Conservation (phyloP, 1,140 invertebrate species). For the fruit fly (Drosophila melanogaster) region Release_6_plus_ISO1_MT NT_037436.4:16520001-16520500, state of each 20-base stretch:
- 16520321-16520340: conserved; percentile 37
- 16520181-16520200: conserved; percentile 39
- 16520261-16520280: neutral
- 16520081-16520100: conserved; percentile 55
- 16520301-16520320: conserved; percentile 20
- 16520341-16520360: conserved; percentile 45
- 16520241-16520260: conserved; percentile 8
- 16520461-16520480: conserved; percentile 90
- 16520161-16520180: conserved; percentile 33
- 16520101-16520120: conserved; percentile 66
- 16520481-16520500: conserved; percentile 93
- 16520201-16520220: conserved; percentile 12
- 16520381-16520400: conserved; percentile 44
- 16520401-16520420: conserved; percentile 61
- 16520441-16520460: conserved; percentile 88
- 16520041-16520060: conserved; percentile 4
- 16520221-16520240: neutral
- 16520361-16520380: conserved; percentile 44
- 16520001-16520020: too few species aligned
- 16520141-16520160: conserved; percentile 40
- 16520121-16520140: conserved; percentile 72
- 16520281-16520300: conserved; percentile 40
- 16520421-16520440: conserved; percentile 85
- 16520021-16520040: neutral
- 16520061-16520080: conserved; percentile 60